Evolutionary conservation across 2,113 vertebrate species (phyloP), one percentile per base, ranked within the genome.

Genomic region (Ploceus nigricollis): DNA sequence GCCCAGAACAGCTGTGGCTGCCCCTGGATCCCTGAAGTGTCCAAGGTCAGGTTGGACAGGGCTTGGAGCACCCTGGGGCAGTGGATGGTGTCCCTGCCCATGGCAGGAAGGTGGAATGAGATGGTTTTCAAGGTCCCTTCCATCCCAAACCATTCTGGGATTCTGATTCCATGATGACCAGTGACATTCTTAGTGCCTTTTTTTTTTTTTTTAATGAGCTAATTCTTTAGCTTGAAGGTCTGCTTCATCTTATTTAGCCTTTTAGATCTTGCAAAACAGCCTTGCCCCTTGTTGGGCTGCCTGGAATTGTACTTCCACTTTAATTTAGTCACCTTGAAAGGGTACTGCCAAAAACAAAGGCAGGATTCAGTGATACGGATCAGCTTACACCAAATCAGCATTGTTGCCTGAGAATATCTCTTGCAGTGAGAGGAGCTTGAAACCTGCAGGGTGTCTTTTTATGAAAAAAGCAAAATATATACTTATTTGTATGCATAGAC

Each of bases 251-350:
- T 94, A 64, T 60, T 94, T 72, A 94, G 89, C 90, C 77, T 97
- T 95, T 94, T 39, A 93, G 72, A 76, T 96, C 93, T 90, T 87
- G 81, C 86, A 89, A 51, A 97, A 76, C 91, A 86, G 61, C 76
- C 40, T 78, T 87, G 73, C 81, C 92, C 68, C 78, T 94, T 25
- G 81, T 97, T 85, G 87, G 63, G 87, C 92, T 96, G 91, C 72
- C 68, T 82, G 90, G 91, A 90, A 95, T 84, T 90, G 73, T 84
- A 61, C 82, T 95, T 96, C 35, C 51, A 58, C 89, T 97, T 97
- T 95, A 97, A 97, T 97, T 97, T 95, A 93, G 91, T 98, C 96
- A 97, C 97, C 97, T 98, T 98, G 97, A 96, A 97, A 97, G 89
- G 89, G 95, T 88, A 75, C 90, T 95, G 94, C 94, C 73, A 95